Conservation (phyloP, 2,113 vertebrate species). For the Jaculus jaculus region DNA sequence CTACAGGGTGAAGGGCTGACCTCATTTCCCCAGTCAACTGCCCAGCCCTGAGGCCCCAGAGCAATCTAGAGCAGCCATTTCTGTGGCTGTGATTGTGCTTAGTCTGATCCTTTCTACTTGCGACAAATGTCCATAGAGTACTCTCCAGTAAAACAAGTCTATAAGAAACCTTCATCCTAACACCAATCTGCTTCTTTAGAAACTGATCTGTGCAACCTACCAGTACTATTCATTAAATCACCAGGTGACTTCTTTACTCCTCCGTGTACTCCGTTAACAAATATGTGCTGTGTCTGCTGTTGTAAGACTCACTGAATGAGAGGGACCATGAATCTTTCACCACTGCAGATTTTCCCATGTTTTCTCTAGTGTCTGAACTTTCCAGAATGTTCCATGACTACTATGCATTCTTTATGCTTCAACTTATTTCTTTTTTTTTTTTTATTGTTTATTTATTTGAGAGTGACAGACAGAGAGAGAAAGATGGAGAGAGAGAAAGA, state of each 20-base stretch:
- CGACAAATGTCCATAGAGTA: not conserved
- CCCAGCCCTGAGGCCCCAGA: fast-evolving
- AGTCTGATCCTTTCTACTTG: not conserved
- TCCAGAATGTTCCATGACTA: not conserved
- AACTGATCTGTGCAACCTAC: not conserved
- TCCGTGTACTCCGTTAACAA: not conserved
- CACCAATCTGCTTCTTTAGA: not conserved
- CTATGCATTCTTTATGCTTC: not conserved
- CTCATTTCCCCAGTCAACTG: not conserved
- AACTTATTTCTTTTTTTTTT: no score
- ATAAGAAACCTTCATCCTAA: not conserved
- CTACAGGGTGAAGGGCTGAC: not conserved
- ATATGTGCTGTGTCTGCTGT: not conserved
- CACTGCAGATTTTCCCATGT: not conserved
- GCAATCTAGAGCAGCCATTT: not conserved
- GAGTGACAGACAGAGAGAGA: no score
- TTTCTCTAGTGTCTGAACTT: not conserved
- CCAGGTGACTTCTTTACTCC: not conserved
- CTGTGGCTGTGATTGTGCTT: not conserved
- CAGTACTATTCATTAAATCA: not conserved
- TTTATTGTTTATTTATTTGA: no score
- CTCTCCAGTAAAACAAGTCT: not conserved
- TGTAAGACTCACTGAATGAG: fast-evolving
- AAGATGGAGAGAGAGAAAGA: no score
- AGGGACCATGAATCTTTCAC: not conserved